Conservation (phyloP, 2,797 vertebrate genomes). For the Trachops cirrhosus region DNA sequence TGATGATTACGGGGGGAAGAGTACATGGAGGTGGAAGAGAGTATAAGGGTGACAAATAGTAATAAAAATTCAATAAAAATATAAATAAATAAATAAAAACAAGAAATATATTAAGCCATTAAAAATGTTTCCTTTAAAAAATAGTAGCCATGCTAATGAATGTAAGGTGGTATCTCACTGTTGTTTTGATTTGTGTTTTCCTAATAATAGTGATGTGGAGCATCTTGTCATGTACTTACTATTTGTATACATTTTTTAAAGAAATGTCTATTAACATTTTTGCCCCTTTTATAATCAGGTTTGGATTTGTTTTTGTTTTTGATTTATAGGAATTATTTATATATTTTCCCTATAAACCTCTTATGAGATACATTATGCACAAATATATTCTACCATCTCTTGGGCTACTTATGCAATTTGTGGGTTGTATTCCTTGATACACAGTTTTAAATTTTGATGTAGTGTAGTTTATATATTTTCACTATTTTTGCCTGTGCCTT, state of each 20-base stretch:
- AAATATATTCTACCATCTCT: background rate
- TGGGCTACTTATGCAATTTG: background rate
- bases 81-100: background rate
- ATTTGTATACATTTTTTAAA: background rate
- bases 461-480: background rate
- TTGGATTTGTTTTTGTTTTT: background rate
- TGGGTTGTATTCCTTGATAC: background rate
- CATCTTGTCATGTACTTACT: background rate
- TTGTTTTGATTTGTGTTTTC: background rate
- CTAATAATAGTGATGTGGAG: background rate
- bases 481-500: background rate
- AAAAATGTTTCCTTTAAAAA: background rate
- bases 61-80: background rate
- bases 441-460: conserved; percentile 9
- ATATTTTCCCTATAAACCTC: background rate
- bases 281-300: background rate
- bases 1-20: background rate
- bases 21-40: background rate
- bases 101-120: background rate
- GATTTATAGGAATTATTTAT: conserved; percentile 6
- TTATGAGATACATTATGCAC: background rate
- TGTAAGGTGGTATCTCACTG: background rate
- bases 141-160: background rate
- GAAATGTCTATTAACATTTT: background rate
- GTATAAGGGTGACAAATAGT: background rate